Base-by-base conservation (phyloP, 2,888 invertebrate species). In the Oeneis ivallda region DNA sequence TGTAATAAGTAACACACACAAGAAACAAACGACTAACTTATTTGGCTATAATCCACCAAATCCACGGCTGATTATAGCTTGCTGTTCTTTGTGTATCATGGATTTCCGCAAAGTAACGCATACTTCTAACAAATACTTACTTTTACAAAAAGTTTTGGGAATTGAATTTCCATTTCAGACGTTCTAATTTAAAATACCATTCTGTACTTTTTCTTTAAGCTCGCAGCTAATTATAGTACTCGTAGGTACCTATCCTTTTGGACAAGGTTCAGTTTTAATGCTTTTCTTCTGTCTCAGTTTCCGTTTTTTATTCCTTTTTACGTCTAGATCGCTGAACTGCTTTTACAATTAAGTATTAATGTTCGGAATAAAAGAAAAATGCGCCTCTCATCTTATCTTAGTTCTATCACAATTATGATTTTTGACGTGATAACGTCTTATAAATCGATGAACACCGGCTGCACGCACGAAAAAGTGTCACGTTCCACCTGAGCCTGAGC, bases 81-180 rank as follows among this genome's bases (percentile, higher is more conserved):
- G n/a, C n/a, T n/a, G n/a, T n/a, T n/a, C n/a, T n/a, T n/a, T n/a
- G n/a, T n/a, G n/a, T n/a, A n/a, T n/a, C n/a, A n/a, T n/a, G n/a
- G n/a, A n/a, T n/a, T n/a, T n/a, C n/a, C n/a, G n/a, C n/a, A n/a
- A n/a, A n/a, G n/a, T n/a, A n/a, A n/a, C n/a, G n/a, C n/a, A n/a
- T n/a, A n/a, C n/a, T 26, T 45, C 7, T n/a, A 41, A 13, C 13
- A 43, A 13, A 41, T 41, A 43, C n/a, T 5, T n/a, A 43, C 15
- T 26, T 5, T 8, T 41, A 9, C 1, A 43, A 41, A 41, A 72
- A 72, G 78, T 79, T 79, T 77, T 75, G 75, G 74, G 70, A 74
- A 74, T 75, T 74, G 74, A 69, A 57, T 58, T 45, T 41, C 26
- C 13, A 57, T 43, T 57, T 37, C 37, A 54, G 34, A 39, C 13